These are phyloP conservation scores for Onthophagus taurus DNA, from an alignment of 1,140 invertebrate species.

Conservation along the genomic window DNA sequence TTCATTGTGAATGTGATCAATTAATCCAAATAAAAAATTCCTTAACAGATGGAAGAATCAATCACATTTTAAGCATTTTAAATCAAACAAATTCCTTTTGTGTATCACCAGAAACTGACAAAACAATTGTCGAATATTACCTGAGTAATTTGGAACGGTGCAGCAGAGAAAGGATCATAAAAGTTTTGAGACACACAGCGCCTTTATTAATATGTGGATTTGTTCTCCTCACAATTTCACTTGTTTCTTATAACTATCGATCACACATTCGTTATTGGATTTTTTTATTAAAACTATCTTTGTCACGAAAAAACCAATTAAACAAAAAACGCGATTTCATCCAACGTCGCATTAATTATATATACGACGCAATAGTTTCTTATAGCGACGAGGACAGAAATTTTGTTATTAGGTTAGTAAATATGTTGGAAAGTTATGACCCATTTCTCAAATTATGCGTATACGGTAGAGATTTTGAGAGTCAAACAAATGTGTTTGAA, in stretches of 20 bases:
- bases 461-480: slow-evolving; percentile 55
- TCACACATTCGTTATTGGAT: slow-evolving; percentile 45
- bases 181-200: not conserved
- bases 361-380: slow-evolving; percentile 57
- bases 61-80: slow-evolving; percentile 3
- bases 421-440: slow-evolving; percentile 44
- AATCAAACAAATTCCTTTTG: slow-evolving; percentile 12
- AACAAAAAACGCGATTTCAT: slow-evolving; percentile 19
- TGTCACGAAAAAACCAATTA: slow-evolving; percentile 8
- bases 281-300: slow-evolving; percentile 35
- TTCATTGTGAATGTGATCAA: slow-evolving; percentile 44
- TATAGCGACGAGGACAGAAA: slow-evolving; percentile 53
- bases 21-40: slow-evolving; percentile 36
- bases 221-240: not conserved
- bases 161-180: slow-evolving; percentile 1
- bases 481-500: slow-evolving; percentile 51
- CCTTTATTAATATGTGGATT: slow-evolving; percentile 4
- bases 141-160: not conserved
- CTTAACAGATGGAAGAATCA: slow-evolving; percentile 31
- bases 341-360: slow-evolving; percentile 32
- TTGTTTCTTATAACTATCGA: slow-evolving; percentile 21
- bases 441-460: slow-evolving; percentile 50
- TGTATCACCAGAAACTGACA: slow-evolving; percentile 11
- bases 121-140: slow-evolving; percentile 13
- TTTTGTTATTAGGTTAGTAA: slow-evolving; percentile 48